Conservation (phyloP, 2,113 vertebrate species). For the Mohoua ochrocephala region DNA sequence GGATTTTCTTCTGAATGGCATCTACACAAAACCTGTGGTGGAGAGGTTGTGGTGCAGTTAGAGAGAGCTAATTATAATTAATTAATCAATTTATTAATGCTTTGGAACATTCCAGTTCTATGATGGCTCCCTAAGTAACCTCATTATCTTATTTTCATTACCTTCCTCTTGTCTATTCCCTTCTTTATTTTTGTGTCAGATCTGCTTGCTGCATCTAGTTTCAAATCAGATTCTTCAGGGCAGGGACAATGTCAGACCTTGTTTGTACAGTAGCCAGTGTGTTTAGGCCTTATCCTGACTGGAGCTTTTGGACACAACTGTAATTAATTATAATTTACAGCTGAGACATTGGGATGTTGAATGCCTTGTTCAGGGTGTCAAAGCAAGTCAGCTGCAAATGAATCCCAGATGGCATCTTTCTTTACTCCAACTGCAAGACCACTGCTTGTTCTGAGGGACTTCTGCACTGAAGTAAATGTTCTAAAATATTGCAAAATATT, state of each 20-base stretch:
- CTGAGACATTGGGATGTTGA: slow-evolving; percentile 1
- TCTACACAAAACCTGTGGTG: neutral
- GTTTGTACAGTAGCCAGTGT: neutral
- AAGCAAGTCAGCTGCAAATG: slow-evolving; percentile 6
- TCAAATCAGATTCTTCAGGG: slow-evolving; percentile 15
- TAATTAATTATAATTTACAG: slow-evolving; percentile 43
- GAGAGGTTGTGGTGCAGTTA: neutral
- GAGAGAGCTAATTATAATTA: slow-evolving; percentile 25
- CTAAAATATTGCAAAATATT: neutral
- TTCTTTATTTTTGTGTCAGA: neutral
- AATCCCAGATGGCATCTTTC: slow-evolving; percentile 27
- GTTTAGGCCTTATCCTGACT: neutral
- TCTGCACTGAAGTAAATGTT: neutral
- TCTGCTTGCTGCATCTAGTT: neutral
- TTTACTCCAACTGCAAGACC: neutral
- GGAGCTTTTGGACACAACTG: neutral
- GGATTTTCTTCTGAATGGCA: neutral
- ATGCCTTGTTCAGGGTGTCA: slow-evolving; percentile 15
- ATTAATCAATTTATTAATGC: slow-evolving; percentile 50
- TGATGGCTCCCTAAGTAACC: slow-evolving; percentile 31
- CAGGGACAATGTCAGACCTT: neutral
- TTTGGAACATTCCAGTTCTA: slow-evolving; percentile 7
- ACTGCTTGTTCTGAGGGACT: neutral
- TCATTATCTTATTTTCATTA: slow-evolving; percentile 45
- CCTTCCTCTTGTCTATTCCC: neutral